These are phyloP conservation scores for Microchrysa polita DNA, from an alignment of 2,888 invertebrate species.

Conservation along the genomic window DNA sequence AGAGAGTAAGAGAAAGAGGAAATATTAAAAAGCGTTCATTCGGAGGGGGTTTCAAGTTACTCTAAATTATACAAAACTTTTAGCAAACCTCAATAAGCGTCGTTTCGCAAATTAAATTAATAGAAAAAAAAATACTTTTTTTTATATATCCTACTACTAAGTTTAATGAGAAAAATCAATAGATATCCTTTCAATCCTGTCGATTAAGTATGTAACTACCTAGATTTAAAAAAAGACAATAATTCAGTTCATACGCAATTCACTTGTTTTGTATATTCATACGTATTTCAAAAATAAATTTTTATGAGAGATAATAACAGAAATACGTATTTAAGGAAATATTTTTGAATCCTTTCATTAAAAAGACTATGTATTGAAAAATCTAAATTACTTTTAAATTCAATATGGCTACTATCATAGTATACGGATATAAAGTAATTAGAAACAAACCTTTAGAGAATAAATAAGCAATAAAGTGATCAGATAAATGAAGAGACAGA, in stretches of 20 bases:
- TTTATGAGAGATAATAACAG: not conserved
- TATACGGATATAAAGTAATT: constrained; percentile 12
- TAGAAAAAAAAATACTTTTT: not conserved
- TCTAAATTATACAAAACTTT: not conserved
- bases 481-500: constrained; percentile 18
- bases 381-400: constrained; percentile 8
- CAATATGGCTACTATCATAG: constrained; percentile 15
- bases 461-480: constrained; percentile 8
- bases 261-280: constrained; percentile 24
- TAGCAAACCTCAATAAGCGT: not conserved
- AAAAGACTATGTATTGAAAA: constrained; percentile 15
- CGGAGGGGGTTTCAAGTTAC: no score
- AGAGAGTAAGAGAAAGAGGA: no score
- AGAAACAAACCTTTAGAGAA: no score
- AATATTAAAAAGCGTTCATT: no score
- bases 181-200: not conserved
- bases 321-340: constrained; percentile 3
- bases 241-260: constrained; percentile 3
- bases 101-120: not conserved
- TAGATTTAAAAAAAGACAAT: constrained; percentile 16
- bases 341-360: not conserved
- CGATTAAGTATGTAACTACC: not conserved
- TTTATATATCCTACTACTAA: not conserved
- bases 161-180: not conserved
- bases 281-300: constrained; percentile 11